Base-by-base conservation (phyloP, 2,113 vertebrate species). In the Cervus canadensis region DNA sequence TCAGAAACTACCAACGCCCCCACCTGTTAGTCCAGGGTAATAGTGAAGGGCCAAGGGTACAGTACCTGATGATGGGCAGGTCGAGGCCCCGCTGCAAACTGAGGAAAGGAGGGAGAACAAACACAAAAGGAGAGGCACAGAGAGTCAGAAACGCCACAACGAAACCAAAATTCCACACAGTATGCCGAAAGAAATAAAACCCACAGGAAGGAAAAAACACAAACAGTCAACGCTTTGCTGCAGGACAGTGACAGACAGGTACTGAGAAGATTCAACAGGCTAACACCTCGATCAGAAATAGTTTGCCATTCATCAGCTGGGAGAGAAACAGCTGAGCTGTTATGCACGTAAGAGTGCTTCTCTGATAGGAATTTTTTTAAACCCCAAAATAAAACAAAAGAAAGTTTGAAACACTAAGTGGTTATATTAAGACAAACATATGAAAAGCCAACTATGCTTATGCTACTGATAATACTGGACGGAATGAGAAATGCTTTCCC, bases 41-140 rank as follows among this genome's bases (percentile, higher is more conserved):
- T 54, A 98, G 97, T 1, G 96, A 98, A 98, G 98, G 98, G 98
- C 98, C 98, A 94, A 79, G 98, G 95, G 98, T 99, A 99, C 99
- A 98, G 99, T 99, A 99, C 99, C 99, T 99, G 99, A 99, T 99
- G 99, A 99, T 99, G 99, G 99, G 99, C 99, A 98, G 99, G 99
- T 99, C 99, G 99, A 99, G 99, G 99, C 99, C 99, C 99, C 98
- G 99, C 99, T 98, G 99, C 99, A 99, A 99, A 99, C 99, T 99
- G 99, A 99, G 98, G 98, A 98, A 98, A 99, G 98, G 98, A 98
- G 98, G 98, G 98, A 99, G 99, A 99, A 99, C 99, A 99, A 99
- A 99, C 99, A 99, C 99, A 99, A 99, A 99, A 99, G 99, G 99
- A 99, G 99, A 99, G 99, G 99, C 99, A 99, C 99, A 99, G 98